Conservation (phyloP, 2,113 vertebrate species). For the Corythornis vintsioides region DNA sequence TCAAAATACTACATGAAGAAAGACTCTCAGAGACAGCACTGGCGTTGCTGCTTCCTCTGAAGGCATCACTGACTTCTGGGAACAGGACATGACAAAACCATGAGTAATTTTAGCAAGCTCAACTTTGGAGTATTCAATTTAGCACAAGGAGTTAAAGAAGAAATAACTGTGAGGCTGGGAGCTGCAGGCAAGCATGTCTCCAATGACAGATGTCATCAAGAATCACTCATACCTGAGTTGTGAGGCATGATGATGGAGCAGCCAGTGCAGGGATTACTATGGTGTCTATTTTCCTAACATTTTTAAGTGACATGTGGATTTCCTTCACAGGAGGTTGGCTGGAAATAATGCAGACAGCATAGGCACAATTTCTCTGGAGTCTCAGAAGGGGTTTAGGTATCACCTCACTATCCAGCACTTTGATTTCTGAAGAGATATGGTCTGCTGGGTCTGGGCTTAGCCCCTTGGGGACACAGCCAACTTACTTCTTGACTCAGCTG, state of each 20-base stretch:
- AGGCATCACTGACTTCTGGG: background rate
- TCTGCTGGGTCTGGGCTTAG: background rate
- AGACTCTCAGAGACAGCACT: background rate
- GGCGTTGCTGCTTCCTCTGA: background rate
- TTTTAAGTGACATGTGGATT: background rate
- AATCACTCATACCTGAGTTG: background rate
- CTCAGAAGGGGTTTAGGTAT: background rate
- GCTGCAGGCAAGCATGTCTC: background rate
- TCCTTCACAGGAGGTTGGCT: background rate
- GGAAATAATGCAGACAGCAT: background rate
- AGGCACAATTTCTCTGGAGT: background rate
- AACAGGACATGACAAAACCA: background rate
- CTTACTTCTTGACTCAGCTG: background rate
- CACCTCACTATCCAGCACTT: fast-evolving
- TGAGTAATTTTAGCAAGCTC: background rate
- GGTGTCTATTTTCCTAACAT: background rate
- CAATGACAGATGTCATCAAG: fast-evolving
- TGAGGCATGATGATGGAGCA: fast-evolving
- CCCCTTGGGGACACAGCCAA: background rate
- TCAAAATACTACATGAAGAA: background rate
- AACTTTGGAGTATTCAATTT: background rate
- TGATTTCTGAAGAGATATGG: background rate
- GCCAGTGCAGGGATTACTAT: background rate
- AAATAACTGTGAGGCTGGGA: background rate
- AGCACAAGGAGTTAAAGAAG: background rate